These are phyloP conservation scores for Dasyurus viverrinus DNA, from an alignment of 2,113 vertebrate species.

Conservation along the genomic window DNA sequence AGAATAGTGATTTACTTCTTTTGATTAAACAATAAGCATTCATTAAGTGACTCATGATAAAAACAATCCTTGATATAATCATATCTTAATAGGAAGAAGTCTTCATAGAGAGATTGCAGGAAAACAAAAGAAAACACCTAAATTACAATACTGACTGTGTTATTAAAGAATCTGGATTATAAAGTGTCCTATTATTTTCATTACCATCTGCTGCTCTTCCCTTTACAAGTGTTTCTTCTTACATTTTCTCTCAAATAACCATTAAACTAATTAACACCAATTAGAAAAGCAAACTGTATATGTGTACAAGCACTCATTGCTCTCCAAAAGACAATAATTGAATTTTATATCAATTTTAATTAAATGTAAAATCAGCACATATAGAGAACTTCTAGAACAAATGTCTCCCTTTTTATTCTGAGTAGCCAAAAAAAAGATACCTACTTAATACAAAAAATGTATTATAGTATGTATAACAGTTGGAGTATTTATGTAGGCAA, in stretches of 20 bases:
- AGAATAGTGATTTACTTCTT: not conserved
- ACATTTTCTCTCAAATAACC: not conserved
- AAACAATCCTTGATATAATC: not conserved
- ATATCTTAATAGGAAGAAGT: not conserved
- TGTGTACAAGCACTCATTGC: fast-evolving
- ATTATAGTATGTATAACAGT: not conserved
- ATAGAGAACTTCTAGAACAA: not conserved
- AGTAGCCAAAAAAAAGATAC: not conserved
- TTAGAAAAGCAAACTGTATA: slow-evolving; percentile 30
- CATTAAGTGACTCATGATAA: not conserved
- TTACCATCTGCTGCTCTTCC: not conserved
- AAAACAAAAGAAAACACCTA: slow-evolving; percentile 1
- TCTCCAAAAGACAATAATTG: not conserved
- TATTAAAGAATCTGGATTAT: not conserved
- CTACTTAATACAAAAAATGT: not conserved
- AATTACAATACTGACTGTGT: not conserved
- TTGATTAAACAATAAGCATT: not conserved
- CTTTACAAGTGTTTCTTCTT: not conserved
- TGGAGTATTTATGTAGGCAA: not conserved
- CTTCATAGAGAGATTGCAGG: not conserved
- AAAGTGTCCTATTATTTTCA: not conserved
- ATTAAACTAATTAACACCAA: not conserved
- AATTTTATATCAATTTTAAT: not conserved
- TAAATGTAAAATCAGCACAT: not conserved
- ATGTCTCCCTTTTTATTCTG: not conserved